These are phyloP conservation scores for Cyrtodaria siliqua DNA, from an alignment of 2,888 invertebrate species.

Conservation along the genomic window DNA sequence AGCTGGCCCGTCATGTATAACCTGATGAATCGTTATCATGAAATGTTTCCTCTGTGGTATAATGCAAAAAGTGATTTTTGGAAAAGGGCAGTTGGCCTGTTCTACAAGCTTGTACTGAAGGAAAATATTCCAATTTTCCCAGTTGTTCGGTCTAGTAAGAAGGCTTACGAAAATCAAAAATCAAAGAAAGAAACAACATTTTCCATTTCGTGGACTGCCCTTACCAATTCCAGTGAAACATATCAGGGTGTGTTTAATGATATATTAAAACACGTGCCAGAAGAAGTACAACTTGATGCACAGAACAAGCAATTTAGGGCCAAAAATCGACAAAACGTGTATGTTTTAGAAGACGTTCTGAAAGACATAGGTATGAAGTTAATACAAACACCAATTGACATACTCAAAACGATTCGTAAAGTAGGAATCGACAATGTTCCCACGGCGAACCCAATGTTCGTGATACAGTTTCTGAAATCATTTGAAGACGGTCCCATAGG, in stretches of 20 bases:
- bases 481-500: neutral
- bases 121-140: slow-evolving; percentile 4
- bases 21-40: neutral
- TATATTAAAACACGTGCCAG: neutral
- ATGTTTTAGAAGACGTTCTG: slow-evolving; percentile 7
- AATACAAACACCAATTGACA: slow-evolving; percentile 29
- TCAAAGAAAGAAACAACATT: neutral
- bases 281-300: too few relatives aligned
- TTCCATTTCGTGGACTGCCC: neutral
- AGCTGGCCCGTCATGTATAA: neutral
- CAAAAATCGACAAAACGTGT: neutral
- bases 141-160: slow-evolving; percentile 1
- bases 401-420: slow-evolving; percentile 29
- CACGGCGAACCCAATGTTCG: slow-evolving; percentile 21
- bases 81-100: slow-evolving; percentile 17
- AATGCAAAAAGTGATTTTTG: slow-evolving; percentile 25
- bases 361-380: slow-evolving; percentile 53
- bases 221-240: too few relatives aligned
- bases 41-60: slow-evolving; percentile 26
- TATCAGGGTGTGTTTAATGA: neutral
- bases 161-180: neutral
- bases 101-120: slow-evolving; percentile 5
- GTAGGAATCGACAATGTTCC: neutral
- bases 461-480: slow-evolving; percentile 45
- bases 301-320: neutral